Conservation (phyloP, 2,797 vertebrate genomes). For the Buphagus erythrorhynchus region DNA sequence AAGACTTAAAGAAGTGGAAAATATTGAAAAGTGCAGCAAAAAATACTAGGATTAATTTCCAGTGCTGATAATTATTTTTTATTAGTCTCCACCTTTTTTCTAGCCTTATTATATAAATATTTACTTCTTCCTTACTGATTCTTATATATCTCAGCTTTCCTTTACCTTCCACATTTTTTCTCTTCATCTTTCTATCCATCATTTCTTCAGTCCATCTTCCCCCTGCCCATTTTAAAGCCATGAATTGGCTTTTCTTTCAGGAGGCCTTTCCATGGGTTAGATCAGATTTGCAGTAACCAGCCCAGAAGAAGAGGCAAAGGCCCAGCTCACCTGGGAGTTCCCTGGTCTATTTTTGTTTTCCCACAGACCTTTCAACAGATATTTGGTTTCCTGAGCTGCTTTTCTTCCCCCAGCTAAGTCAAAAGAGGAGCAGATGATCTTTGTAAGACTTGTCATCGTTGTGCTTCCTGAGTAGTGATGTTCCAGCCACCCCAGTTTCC, state of each 20-base stretch:
- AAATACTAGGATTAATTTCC: neutral
- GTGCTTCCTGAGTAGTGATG: neutral
- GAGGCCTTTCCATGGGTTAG: neutral
- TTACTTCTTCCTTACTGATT: neutral
- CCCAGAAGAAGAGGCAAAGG: neutral
- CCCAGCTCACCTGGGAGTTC: neutral
- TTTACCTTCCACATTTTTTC: neutral
- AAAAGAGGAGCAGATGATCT: neutral
- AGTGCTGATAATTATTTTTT: neutral
- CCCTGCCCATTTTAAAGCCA: neutral
- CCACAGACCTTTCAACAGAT: neutral
- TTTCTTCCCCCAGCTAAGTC: neutral
- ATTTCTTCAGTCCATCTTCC: neutral
- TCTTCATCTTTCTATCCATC: neutral
- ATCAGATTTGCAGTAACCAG: neutral
- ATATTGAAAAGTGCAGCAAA: neutral
- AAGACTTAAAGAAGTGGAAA: neutral
- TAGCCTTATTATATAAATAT: neutral
- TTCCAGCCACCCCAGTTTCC: neutral
- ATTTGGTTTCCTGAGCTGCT: neutral
- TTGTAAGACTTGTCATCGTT: neutral
- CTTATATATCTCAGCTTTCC: neutral
- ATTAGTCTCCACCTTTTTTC: neutral
- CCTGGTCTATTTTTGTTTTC: neutral
- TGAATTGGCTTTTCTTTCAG: neutral